Percentiles rank a stretch among this genome's conserved stretches.
Evolutionary conservation across 2,797 vertebrate genomes (phyloP).

Genomic region (Liasis olivaceus): DNA sequence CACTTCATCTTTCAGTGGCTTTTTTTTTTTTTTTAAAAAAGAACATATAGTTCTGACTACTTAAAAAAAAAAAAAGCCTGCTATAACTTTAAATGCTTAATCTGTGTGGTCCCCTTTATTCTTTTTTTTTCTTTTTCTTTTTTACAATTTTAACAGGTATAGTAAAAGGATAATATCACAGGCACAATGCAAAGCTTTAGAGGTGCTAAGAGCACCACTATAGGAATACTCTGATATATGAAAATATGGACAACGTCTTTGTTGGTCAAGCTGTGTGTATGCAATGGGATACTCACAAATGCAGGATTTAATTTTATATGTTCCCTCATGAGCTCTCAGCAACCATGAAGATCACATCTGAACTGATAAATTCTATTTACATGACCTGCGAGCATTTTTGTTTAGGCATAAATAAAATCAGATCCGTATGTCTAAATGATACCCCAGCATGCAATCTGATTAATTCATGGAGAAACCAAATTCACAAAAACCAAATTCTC

Average conservation of each 20-base stretch:
- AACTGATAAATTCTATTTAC: not conserved
- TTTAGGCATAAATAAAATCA: not conserved
- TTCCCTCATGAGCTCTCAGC: too few relatives aligned
- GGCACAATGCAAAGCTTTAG: not conserved
- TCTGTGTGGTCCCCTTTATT: not conserved
- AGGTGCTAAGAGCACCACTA: not conserved
- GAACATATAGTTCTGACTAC: not conserved
- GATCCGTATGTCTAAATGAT: fast-evolving
- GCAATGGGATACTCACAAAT: too few relatives aligned
- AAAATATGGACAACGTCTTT: not conserved
- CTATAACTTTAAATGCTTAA: not conserved
- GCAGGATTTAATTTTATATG: not conserved
- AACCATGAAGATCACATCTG: not conserved
- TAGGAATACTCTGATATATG: not conserved
- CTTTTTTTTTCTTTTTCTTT: not conserved
- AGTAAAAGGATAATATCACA: not conserved
- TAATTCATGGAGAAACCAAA: not conserved
- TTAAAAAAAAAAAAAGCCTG: not conserved
- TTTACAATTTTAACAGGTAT: not conserved
- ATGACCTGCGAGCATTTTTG: not conserved
- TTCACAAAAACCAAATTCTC: not conserved
- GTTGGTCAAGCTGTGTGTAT: not conserved
- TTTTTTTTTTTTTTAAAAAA: not conserved
- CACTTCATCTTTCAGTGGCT: not conserved
- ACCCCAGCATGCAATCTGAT: not conserved